Evolutionary conservation across 1,140 invertebrate genomes (phyloP), one percentile per base, ranked within the genome.

Genomic region (Ceratina japonica): DNA sequence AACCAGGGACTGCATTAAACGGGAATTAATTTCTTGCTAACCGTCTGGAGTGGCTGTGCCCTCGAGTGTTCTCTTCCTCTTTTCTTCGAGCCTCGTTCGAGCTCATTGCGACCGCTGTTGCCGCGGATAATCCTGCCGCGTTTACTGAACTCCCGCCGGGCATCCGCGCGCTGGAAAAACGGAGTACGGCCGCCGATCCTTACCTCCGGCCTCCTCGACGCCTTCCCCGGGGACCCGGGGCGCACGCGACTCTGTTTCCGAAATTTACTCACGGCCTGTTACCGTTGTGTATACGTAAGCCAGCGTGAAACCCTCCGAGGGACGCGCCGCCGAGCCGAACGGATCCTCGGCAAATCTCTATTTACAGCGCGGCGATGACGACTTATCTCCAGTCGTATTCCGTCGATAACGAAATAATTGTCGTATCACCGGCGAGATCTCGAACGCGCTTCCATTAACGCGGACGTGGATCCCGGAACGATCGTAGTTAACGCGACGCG

Each of bases 21-120:
- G 87, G 79, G 89, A 92, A 91, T 91, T 90, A 91, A 91, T 91
- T 91, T 90, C 90, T 90, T 90, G 89, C 89, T 90, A 90, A 91
- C 89, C 89, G 87, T 91, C 90, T 90, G 87, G 82, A 91, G 87
- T 90, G 79, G 82, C 83, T 84, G 76, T 22, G 65, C 69, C 22
- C 63, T 10, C 37, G 27, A 82, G 70, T 66, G 58, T 22, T 51
- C n/a, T 20, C 37, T 61, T 75, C 62, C 65, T 70, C 37, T 51
- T 27, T 79, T 44, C 70, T 73, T 80, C 62, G 54, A 74, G 31
- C 37, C 77, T n/a, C 22, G 51, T 74, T 51, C 61, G 62, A 37
- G 61, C 37, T 65, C n/a, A 8, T 77, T n/a, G 51, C 58, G 13
- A 66, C 37, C 58, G 54, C 24, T 10, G 12, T 49, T 68, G 37